Evolutionary conservation across 1,140 invertebrate species (phyloP).

Genomic region (Nasonia vitripennis): DNA sequence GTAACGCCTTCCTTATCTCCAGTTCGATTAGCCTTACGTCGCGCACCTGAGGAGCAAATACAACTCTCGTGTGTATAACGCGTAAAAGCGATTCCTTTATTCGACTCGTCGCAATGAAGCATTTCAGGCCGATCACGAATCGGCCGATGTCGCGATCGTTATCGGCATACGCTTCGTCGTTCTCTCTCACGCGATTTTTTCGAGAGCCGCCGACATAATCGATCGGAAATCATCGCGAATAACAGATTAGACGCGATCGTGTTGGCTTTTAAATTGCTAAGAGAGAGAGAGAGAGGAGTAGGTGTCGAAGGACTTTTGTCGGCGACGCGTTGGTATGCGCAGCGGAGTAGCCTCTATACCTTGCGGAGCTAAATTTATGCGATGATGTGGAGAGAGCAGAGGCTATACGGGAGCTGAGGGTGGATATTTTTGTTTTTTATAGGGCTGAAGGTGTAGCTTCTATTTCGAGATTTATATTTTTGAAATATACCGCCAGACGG

Average conservation of each 20-base stretch:
- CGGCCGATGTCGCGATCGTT: constrained; percentile 39
- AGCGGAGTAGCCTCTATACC: background rate
- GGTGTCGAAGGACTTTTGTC: constrained; percentile 39
- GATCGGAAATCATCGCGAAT: constrained; percentile 45
- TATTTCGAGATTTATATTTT: background rate
- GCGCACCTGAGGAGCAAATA: too few species aligned
- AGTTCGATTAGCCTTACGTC: too few species aligned
- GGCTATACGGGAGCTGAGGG: background rate
- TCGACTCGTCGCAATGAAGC: background rate
- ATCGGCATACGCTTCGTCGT: constrained; percentile 33
- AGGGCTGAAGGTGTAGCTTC: too few species aligned
- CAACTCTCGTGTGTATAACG: too few species aligned
- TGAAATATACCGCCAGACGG: too few species aligned
- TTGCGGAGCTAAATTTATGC: constrained; percentile 38
- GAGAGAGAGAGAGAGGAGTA: background rate
- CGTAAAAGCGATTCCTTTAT: too few species aligned
- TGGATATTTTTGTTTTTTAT: background rate
- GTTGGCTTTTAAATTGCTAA: background rate
- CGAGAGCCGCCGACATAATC: background rate
- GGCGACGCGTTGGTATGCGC: constrained; percentile 29
- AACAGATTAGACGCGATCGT: constrained; percentile 43
- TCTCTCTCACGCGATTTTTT: constrained; percentile 10
- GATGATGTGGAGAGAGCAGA: background rate
- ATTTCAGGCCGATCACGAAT: constrained; percentile 25
- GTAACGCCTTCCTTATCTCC: too few species aligned